Evolutionary conservation across 2,797 vertebrate species (phyloP).

Genomic region (Furcifer pardalis): DNA sequence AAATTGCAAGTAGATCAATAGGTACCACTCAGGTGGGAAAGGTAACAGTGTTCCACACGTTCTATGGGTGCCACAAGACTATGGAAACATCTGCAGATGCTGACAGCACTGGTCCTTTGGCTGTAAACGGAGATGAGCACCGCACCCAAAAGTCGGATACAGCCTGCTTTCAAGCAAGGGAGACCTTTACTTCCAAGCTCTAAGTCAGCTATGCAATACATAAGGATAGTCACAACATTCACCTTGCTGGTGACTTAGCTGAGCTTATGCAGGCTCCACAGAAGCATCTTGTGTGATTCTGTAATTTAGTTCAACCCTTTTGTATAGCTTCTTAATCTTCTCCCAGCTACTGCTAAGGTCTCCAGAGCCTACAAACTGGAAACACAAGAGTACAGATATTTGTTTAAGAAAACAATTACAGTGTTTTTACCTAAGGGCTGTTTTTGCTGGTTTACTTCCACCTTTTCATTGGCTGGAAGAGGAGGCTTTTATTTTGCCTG

Average conservation of each 20-base stretch:
- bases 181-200: no score
- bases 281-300: neutral
- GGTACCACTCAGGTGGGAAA: no score
- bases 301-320: slow-evolving; percentile 14
- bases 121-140: no score
- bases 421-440: neutral
- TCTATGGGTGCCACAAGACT: no score
- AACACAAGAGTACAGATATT: neutral
- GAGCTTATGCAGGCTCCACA: neutral
- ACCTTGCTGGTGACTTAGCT: neutral
- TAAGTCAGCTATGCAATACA: neutral
- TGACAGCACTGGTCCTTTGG: no score
- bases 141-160: no score
- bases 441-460: neutral
- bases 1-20: no score
- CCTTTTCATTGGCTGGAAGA: neutral
- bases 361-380: neutral
- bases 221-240: neutral
- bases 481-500: neutral
- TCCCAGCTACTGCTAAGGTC: neutral
- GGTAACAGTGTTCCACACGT: no score
- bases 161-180: no score
- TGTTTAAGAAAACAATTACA: slow-evolving; percentile 14
- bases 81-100: no score
- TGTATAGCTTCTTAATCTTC: neutral